Conservation (phyloP, 1,140 invertebrate species). For the Panagrolaimus sp. region DNA sequence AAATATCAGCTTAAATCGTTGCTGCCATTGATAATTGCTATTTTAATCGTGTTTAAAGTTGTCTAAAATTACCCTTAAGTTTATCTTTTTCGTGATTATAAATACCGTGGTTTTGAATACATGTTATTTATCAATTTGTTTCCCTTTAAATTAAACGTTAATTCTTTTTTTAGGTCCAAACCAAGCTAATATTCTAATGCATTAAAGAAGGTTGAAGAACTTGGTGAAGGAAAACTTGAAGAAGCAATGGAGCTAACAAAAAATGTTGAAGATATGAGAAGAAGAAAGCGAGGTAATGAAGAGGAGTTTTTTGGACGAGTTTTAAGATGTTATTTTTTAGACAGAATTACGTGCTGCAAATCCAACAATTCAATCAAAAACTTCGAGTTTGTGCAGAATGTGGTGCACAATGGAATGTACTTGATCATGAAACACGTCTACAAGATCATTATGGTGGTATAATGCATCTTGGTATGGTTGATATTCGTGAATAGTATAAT, state of each 20-base stretch:
- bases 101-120: too few species aligned
- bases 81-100: too few species aligned
- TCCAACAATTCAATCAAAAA: slow-evolving; percentile 77
- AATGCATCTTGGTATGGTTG: slow-evolving; percentile 95
- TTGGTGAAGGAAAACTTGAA: slow-evolving; percentile 52
- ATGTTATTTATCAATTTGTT: too few species aligned
- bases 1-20: too few species aligned
- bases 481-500: slow-evolving; percentile 86
- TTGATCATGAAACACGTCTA: slow-evolving; percentile 91
- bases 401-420: slow-evolving; percentile 80
- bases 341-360: slow-evolving; percentile 23
- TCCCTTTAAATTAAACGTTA: too few species aligned
- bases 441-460: slow-evolving; percentile 99
- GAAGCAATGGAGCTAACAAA: slow-evolving; percentile 50
- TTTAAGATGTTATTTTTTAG: slow-evolving; percentile 20
- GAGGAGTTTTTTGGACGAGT: slow-evolving; percentile 23
- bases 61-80: too few species aligned
- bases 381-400: slow-evolving; percentile 82
- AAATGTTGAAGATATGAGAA: slow-evolving; percentile 47
- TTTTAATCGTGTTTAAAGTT: too few species aligned
- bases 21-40: too few species aligned
- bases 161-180: too few species aligned
- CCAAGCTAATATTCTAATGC: too few species aligned
- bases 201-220: slow-evolving; percentile 48
- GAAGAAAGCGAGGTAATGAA: slow-evolving; percentile 37